Conservation (phyloP, 2,113 vertebrate genomes). For the Tyto alba region DNA sequence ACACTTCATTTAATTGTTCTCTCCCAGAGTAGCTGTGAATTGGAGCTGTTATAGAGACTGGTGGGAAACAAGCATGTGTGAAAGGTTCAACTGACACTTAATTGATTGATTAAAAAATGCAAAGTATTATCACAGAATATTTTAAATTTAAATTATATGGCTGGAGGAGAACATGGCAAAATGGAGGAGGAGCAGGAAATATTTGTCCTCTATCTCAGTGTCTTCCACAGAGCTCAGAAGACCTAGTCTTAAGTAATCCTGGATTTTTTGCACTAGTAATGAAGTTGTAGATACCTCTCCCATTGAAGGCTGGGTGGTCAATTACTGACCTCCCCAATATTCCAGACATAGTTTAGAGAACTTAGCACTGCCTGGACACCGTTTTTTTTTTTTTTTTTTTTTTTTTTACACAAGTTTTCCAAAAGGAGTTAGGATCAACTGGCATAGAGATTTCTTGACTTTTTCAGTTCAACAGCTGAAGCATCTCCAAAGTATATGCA, state of each 20-base stretch:
- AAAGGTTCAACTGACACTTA: background rate
- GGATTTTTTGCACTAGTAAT: background rate
- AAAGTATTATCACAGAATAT: background rate
- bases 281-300: background rate
- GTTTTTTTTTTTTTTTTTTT: too few species aligned
- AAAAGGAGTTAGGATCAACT: background rate
- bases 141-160: background rate
- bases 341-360: background rate
- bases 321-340: too few species aligned
- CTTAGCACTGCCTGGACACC: background rate
- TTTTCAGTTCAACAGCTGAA: background rate
- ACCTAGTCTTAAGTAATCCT: background rate
- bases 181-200: background rate
- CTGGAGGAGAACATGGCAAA: background rate
- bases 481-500: background rate
- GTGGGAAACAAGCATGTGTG: background rate
- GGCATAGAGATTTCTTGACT: background rate
- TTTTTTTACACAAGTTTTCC: background rate
- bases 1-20: background rate
- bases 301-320: background rate
- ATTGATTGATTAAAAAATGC: background rate
- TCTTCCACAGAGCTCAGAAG: background rate
- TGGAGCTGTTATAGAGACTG: background rate
- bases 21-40: background rate
- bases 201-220: background rate